Evolutionary conservation across 1,140 invertebrate species (phyloP).

Genomic region (Triops longicaudatus): DNA sequence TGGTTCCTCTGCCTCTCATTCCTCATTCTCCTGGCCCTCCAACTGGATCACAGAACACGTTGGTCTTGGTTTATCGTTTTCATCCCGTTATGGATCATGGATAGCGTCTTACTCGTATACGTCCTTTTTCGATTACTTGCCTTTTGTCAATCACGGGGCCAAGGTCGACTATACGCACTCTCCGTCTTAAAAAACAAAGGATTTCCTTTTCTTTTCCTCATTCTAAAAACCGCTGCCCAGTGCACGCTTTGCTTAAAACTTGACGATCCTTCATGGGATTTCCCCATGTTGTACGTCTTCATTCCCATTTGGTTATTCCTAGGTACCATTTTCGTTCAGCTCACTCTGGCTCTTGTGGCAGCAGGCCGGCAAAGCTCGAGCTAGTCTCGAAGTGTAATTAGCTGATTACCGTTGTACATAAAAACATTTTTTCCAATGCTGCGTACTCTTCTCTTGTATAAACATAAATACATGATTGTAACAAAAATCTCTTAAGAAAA

Average conservation of each 20-base stretch:
- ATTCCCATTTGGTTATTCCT: constrained; percentile 8
- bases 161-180: neutral
- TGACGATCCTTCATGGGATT: neutral
- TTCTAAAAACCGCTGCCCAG: neutral
- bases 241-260: neutral
- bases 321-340: neutral
- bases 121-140: neutral
- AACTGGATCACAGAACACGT: neutral
- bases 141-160: neutral
- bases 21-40: neutral
- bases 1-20: neutral
- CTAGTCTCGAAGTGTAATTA: neutral
- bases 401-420: neutral
- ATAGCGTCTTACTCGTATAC: neutral
- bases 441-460: neutral
- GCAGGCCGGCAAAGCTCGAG: neutral
- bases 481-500: neutral
- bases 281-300: neutral
- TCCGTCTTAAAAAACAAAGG: neutral
- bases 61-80: neutral
- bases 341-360: neutral
- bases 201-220: neutral
- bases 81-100: neutral
- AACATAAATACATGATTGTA: constrained; percentile 4
- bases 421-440: neutral